Evolutionary conservation across 2,888 invertebrate species (phyloP).

Genomic region (Drosophila nigricruria): DNA sequence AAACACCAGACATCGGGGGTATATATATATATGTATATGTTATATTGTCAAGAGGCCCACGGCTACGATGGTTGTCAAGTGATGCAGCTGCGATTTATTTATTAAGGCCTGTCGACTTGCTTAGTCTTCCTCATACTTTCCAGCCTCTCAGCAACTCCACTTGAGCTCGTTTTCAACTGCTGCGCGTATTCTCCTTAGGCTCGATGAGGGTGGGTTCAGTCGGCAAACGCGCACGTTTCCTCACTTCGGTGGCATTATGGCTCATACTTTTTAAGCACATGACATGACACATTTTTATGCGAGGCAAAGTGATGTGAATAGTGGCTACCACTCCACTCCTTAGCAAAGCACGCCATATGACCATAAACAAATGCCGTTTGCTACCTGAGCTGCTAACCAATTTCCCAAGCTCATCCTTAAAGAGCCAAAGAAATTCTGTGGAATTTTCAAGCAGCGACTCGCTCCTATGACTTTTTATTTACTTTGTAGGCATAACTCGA

Average conservation of each 20-base stretch:
- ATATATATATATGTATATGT: conserved; percentile 26
- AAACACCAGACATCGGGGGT: conserved; percentile 63
- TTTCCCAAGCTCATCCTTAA: conserved; percentile 31
- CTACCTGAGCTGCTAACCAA: conserved; percentile 40
- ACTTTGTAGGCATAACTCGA: conserved; percentile 43
- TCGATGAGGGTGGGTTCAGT: conserved; percentile 1
- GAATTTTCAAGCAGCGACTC: conserved; percentile 31
- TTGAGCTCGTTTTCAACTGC: conserved; percentile 51
- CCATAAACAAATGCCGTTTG: conserved; percentile 51
- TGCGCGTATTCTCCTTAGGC: conserved; percentile 27
- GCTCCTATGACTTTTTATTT: conserved; percentile 56
- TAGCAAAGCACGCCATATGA: conserved; percentile 16
- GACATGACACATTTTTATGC: conserved; percentile 71
- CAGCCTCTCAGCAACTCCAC: conserved; percentile 24
- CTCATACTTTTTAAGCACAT: conserved; percentile 66
- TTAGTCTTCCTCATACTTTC: background rate
- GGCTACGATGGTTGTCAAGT: conserved; percentile 48
- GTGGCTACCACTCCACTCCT: conserved; percentile 33
- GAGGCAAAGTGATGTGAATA: conserved; percentile 61
- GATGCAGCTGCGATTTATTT: conserved; percentile 75
- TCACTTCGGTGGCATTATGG: conserved; percentile 54
- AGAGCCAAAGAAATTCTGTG: conserved; percentile 37
- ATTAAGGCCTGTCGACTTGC: conserved; percentile 56
- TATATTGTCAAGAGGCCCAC: conserved; percentile 49
- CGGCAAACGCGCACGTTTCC: conserved; percentile 51